These are phyloP conservation scores for Crotalus tigris DNA, from an alignment of 2,113 vertebrate species.

Conservation along the genomic window DNA sequence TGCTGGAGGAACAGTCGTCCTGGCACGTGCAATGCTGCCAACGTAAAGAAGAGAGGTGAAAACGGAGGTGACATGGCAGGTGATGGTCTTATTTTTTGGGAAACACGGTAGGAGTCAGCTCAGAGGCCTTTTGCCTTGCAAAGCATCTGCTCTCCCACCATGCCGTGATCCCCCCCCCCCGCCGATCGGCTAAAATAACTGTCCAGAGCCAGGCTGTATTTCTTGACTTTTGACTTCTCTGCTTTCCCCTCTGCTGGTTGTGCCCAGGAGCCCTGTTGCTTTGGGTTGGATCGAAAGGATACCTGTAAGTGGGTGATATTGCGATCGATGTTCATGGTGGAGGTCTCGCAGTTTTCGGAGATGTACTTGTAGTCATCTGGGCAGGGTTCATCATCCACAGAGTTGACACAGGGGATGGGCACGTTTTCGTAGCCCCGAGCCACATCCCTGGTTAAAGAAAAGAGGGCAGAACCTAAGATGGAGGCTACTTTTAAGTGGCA, in stretches of 20 bases:
- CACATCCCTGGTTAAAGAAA: constrained; percentile 72
- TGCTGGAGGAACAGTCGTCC: constrained; percentile 91
- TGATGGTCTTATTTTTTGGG: neutral
- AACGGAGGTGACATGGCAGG: neutral
- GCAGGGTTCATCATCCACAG: constrained; percentile 84
- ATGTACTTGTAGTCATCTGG: constrained; percentile 91
- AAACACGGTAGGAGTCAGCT: no score
- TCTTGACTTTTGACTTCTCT: neutral
- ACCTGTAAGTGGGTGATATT: constrained; percentile 94
- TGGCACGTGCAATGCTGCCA: constrained; percentile 84
- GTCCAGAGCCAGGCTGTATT: neutral
- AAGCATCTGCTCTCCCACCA: neutral
- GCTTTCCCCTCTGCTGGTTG: neutral
- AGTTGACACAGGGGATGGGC: constrained; percentile 88
- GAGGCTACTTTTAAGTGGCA: neutral
- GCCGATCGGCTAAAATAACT: no score
- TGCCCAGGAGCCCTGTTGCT: neutral
- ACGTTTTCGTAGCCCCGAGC: constrained; percentile 90
- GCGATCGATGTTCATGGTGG: constrained; percentile 91
- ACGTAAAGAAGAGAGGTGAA: fast-evolving
- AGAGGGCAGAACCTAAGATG: neutral
- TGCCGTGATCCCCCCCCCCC: fast-evolving
- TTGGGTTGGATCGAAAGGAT: neutral
- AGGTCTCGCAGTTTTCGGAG: constrained; percentile 90
- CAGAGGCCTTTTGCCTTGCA: neutral